phyloP scores from a whole-genome alignment of 2,797 vertebrate species.

The Gymnothorax javanicus region DNA sequence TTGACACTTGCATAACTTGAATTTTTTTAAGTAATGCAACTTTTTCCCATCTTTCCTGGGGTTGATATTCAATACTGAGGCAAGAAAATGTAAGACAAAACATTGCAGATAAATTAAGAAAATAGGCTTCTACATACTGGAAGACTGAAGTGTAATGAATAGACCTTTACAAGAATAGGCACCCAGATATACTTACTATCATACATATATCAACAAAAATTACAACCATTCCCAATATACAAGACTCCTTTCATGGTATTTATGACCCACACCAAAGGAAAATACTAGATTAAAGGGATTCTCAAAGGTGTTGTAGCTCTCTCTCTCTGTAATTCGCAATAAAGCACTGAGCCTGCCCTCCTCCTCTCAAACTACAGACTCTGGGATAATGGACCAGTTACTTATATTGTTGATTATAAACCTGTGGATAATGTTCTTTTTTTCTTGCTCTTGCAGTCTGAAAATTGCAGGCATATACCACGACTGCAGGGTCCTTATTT shows the following conservation, averaged over 20 bases:
- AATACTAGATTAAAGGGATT: background rate
- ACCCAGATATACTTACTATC: background rate
- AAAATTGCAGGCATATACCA: slow-evolving; percentile 40
- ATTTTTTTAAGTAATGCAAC: background rate
- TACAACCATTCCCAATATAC: background rate
- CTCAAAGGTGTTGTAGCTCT: background rate
- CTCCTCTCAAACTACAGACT: slow-evolving; percentile 19
- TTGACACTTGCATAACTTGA: background rate
- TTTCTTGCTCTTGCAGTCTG: slow-evolving; percentile 38
- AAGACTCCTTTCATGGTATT: slow-evolving; percentile 4
- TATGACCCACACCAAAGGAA: background rate
- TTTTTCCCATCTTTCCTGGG: background rate
- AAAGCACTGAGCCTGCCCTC: background rate
- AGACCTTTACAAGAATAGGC: background rate
- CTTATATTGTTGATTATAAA: slow-evolving; percentile 44
- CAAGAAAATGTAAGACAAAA: background rate
- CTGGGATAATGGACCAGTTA: slow-evolving; percentile 27
- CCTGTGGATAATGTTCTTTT: slow-evolving; percentile 50
- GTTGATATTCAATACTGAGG: background rate
- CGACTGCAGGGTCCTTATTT: slow-evolving; percentile 33
- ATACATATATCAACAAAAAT: background rate
- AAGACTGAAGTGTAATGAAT: background rate
- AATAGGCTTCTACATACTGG: background rate
- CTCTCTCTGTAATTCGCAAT: background rate
- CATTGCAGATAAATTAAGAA: background rate